These are phyloP conservation scores for Zosterops japonicus DNA, from an alignment of 2,113 vertebrate species.

Conservation along the genomic window DNA sequence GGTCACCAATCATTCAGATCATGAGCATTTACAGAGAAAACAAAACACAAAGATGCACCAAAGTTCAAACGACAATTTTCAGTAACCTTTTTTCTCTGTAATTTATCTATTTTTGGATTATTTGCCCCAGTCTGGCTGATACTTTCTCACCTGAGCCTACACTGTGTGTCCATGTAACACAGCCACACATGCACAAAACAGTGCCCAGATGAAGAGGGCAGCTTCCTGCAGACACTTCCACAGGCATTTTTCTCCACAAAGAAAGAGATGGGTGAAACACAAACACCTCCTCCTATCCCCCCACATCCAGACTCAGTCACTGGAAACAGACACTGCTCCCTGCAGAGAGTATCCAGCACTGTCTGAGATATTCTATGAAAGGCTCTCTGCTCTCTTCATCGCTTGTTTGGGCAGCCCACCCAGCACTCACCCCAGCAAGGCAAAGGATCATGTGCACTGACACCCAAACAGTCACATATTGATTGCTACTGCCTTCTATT, in stretches of 20 bases:
- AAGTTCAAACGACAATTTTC: not conserved
- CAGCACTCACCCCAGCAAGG: not conserved
- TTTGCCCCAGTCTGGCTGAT: not conserved
- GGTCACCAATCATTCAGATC: not conserved
- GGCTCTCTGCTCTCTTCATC: not conserved
- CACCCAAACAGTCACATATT: fast-evolving
- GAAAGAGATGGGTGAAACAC: not conserved
- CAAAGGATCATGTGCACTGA: not conserved
- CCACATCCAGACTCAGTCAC: not conserved
- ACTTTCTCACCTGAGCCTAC: not conserved
- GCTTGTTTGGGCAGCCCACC: not conserved
- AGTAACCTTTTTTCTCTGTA: not conserved
- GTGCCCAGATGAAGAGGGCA: not conserved
- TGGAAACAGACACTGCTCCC: not conserved
- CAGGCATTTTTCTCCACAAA: not conserved
- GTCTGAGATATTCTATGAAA: not conserved
- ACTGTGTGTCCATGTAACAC: not conserved
- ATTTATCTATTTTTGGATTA: not conserved
- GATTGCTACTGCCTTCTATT: not conserved
- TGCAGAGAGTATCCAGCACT: not conserved
- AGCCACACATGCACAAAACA: not conserved
- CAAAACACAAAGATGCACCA: not conserved
- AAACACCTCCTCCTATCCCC: not conserved
- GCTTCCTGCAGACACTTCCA: not conserved
- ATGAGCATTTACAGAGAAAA: not conserved